A percentile compares a stretch with the other conserved stretches of the same genome.
phyloP scores from a whole-genome alignment of 2,888 invertebrate species.

The Dryobotodes eremita region DNA sequence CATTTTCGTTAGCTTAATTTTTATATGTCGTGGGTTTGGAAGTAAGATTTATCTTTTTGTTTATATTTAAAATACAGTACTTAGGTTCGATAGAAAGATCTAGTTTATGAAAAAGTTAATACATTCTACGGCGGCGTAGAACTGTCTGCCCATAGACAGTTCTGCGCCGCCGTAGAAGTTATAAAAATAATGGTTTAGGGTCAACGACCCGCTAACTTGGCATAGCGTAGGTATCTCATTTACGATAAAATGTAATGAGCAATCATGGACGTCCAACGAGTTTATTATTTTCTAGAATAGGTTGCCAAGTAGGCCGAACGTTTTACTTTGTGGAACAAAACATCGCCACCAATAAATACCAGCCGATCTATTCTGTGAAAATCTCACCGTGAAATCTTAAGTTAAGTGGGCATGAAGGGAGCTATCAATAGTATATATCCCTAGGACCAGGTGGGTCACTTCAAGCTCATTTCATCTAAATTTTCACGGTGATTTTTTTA shows the following conservation, averaged over 20 bases:
- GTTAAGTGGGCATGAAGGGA: not conserved
- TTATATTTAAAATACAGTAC: not conserved
- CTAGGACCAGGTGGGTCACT: not conserved
- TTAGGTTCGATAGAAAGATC: too few relatives aligned
- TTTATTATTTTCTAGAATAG: not conserved
- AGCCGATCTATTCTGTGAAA: not conserved
- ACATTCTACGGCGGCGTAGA: too few relatives aligned
- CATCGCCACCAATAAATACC: not conserved
- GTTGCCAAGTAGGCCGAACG: not conserved
- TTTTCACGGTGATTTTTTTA: not conserved
- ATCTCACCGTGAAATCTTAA: not conserved
- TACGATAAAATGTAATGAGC: not conserved
- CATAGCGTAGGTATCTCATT: not conserved
- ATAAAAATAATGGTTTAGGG: not conserved
- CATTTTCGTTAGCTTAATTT: not conserved
- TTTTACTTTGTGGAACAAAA: not conserved
- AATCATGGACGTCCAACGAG: too few relatives aligned
- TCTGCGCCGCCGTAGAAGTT: not conserved
- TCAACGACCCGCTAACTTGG: constrained; percentile 1
- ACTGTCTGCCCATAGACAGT: not conserved
- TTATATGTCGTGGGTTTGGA: not conserved
- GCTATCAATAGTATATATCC: not conserved
- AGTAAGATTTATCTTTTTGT: not conserved
- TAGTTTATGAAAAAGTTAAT: not conserved
- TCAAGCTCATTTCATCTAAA: not conserved